Percentiles rank a stretch among this genome's conserved stretches.
Conservation (phyloP, 1,140 invertebrate species). For the Nylanderia fulva region DNA sequence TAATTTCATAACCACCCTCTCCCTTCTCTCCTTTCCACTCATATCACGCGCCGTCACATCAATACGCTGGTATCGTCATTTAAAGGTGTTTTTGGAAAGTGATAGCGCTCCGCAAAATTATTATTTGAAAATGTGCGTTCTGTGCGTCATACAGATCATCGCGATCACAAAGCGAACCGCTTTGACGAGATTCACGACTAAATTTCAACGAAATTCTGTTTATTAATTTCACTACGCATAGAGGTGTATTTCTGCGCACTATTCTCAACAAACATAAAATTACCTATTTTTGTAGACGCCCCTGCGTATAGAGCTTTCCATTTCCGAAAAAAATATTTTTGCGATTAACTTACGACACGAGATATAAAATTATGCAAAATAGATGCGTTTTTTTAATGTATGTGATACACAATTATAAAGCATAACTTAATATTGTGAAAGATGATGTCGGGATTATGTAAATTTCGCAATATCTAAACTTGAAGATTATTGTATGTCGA, state of each 20-base stretch:
- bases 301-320: too few species aligned
- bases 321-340: neutral
- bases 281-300: neutral
- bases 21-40: too few species aligned
- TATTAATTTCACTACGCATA: neutral
- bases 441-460: neutral
- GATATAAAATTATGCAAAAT: constrained; percentile 34
- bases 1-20: constrained; percentile 32
- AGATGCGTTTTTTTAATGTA: neutral
- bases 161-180: neutral
- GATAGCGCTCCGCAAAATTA: constrained; percentile 10
- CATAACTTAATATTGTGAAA: neutral
- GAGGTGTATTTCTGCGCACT: neutral
- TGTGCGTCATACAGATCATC: neutral
- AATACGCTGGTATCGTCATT: neutral
- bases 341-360: constrained; percentile 23
- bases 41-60: constrained; percentile 3
- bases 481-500: neutral
- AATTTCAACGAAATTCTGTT: constrained; percentile 29
- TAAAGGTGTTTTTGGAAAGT: constrained; percentile 17
- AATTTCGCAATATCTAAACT: neutral
- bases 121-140: constrained; percentile 16
- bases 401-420: constrained; percentile 18
- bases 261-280: neutral
- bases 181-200: neutral